These are phyloP conservation scores for Xestobium rufovillosum DNA, from an alignment of 2,888 invertebrate genomes.

Conservation along the genomic window DNA sequence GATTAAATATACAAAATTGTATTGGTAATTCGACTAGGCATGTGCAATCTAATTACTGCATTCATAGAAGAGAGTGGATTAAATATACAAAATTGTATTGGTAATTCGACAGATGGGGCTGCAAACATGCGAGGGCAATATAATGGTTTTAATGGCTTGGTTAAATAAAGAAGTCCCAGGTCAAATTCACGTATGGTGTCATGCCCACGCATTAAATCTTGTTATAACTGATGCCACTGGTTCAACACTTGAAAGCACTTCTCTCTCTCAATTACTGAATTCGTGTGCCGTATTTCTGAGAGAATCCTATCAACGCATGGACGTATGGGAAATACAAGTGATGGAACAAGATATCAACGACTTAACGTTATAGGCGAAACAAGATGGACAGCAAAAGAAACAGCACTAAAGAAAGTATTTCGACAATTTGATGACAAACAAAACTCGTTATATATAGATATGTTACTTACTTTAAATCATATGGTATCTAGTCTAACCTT, in stretches of 20 bases:
- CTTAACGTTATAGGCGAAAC: too few species aligned
- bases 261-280: slow-evolving; percentile 15
- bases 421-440: too few species aligned
- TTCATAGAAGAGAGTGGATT: slow-evolving; percentile 8
- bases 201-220: slow-evolving; percentile 20
- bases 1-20: slow-evolving; percentile 17
- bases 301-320: slow-evolving; percentile 17
- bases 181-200: slow-evolving; percentile 22
- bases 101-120: slow-evolving; percentile 19
- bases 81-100: slow-evolving; percentile 19
- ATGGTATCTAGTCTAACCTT: too few species aligned
- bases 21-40: slow-evolving; percentile 20
- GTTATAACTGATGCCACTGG: slow-evolving; percentile 17
- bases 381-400: too few species aligned
- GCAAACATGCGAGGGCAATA: slow-evolving; percentile 21
- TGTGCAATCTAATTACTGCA: too few species aligned
- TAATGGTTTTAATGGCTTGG: slow-evolving; percentile 17
- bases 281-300: too few species aligned
- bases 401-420: too few species aligned
- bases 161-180: slow-evolving; percentile 11
- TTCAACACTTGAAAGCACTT: slow-evolving; percentile 5
- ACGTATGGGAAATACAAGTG: too few species aligned
- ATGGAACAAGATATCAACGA: too few species aligned
- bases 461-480: too few species aligned
- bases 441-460: too few species aligned